Conservation (phyloP, 2,113 vertebrate genomes). For the Coryphaenoides rupestris region DNA sequence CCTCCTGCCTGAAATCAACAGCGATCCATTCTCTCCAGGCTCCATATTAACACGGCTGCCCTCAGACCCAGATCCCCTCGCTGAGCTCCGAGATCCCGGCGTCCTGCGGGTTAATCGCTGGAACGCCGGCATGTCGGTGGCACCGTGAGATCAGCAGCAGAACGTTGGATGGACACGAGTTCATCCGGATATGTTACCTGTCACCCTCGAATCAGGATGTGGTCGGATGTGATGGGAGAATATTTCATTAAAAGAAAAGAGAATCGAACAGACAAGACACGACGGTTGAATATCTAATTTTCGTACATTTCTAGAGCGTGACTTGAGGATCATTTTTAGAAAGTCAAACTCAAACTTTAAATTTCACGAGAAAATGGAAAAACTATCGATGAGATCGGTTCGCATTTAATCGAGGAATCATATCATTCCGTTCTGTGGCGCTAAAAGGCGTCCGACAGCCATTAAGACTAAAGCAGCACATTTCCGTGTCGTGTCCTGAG, state of each 20-base stretch:
- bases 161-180: no score
- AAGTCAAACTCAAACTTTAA: conserved; percentile 4
- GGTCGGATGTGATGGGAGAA: no score
- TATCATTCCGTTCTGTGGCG: neutral
- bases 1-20: conserved; percentile 41
- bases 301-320: neutral
- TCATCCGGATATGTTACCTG: no score
- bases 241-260: no score
- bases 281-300: neutral
- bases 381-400: neutral
- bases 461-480: neutral
- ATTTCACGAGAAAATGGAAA: neutral
- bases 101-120: no score
- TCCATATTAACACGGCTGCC: conserved; percentile 22
- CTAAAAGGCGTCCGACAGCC: neutral
- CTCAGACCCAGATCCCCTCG: conserved; percentile 24
- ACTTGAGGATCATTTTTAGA: neutral
- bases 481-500: neutral
- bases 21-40: conserved; percentile 39
- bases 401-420: neutral
- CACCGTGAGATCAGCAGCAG: no score
- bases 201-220: no score
- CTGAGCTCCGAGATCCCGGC: no score
- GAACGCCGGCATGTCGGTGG: no score
- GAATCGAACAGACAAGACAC: neutral